A percentile compares a stretch with the other conserved stretches of the same genome.
Conservation (phyloP, 2,113 vertebrate species). For the Pelecanoides urinatrix region DNA sequence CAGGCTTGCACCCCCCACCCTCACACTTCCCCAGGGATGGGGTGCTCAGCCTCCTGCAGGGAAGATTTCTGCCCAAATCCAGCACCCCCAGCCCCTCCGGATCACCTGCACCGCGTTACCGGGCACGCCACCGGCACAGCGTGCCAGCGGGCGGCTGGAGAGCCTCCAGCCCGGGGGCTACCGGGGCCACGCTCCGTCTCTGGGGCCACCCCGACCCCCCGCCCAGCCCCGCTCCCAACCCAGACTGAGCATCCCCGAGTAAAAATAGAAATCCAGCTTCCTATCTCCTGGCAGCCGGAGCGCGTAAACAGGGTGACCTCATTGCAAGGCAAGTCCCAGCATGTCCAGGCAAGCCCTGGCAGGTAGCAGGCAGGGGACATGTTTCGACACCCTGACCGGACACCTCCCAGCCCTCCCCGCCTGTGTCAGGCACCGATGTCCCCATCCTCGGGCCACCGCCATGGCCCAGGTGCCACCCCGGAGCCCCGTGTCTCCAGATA, state of each 20-base stretch:
- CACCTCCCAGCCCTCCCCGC: not conserved
- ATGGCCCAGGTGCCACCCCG: not conserved
- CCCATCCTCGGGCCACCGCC: not conserved
- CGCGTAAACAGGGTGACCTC: constrained; percentile 38
- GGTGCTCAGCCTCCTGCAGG: not conserved
- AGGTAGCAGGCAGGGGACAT: not conserved
- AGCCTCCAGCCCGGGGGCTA: accelerated
- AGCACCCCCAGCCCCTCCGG: not conserved
- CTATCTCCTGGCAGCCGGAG: not conserved
- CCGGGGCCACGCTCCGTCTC: accelerated
- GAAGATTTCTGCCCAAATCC: not conserved
- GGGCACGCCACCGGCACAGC: accelerated
- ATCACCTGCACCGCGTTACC: accelerated
- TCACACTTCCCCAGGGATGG: not conserved
- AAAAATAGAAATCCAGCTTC: constrained; percentile 55
- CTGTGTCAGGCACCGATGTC: accelerated
- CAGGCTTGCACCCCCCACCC: too few species aligned
- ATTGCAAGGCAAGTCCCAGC: constrained; percentile 50
- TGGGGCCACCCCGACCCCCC: not conserved
- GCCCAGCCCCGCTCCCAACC: not conserved
- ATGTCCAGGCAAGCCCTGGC: constrained; percentile 64
- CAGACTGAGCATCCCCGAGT: not conserved
- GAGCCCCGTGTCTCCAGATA: too few species aligned
- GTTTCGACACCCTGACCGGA: not conserved
- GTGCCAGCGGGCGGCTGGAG: not conserved